Evolutionary conservation across 2,113 vertebrate genomes (phyloP).

Genomic region (Daphoenositta chrysoptera): DNA sequence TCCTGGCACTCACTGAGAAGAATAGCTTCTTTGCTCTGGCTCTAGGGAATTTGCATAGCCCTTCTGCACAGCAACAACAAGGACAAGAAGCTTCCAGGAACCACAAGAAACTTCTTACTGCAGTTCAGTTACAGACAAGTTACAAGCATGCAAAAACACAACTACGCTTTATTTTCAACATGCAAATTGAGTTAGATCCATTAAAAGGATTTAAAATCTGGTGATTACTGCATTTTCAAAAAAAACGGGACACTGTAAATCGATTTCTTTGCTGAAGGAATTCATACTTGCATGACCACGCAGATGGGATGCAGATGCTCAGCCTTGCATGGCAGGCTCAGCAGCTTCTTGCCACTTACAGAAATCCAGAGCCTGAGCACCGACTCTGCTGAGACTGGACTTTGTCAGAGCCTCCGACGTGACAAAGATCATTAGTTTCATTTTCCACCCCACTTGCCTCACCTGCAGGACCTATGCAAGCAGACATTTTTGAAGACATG

Average conservation of each 20-base stretch:
- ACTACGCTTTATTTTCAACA: neutral
- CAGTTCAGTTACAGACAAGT: neutral
- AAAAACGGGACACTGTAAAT: neutral
- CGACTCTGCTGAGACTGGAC: neutral
- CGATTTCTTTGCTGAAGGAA: neutral
- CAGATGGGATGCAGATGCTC: neutral
- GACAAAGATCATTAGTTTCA: accelerated
- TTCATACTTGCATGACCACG: neutral
- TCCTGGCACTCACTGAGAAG: neutral
- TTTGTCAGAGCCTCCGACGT: neutral
- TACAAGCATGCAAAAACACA: neutral
- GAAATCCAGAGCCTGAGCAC: neutral
- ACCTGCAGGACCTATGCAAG: neutral
- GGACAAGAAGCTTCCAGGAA: neutral
- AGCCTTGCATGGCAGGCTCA: neutral
- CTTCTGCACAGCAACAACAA: neutral
- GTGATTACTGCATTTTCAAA: neutral
- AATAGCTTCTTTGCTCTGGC: neutral
- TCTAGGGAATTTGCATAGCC: neutral
- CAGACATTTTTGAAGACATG: neutral
- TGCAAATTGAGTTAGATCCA: neutral
- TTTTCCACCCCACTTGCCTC: neutral
- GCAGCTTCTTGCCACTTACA: neutral
- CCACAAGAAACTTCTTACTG: neutral
- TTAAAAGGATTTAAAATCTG: neutral